phyloP scores from a whole-genome alignment of 2,888 invertebrate genomes.

The Andrena minutula region DNA sequence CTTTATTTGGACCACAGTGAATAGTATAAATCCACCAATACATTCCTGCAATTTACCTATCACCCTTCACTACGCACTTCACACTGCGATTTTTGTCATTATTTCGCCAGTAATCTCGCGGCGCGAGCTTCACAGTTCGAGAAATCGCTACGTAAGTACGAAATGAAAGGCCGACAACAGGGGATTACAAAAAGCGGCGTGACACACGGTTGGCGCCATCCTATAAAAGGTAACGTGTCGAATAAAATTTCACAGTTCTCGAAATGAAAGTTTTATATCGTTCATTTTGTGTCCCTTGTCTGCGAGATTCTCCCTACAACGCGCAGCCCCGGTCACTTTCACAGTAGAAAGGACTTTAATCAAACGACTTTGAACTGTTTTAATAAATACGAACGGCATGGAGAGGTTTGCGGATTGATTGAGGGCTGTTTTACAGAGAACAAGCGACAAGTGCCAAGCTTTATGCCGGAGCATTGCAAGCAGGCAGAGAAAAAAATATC shows the following conservation, averaged over 20 bases:
- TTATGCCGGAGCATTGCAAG: conserved; percentile 17
- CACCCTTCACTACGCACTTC: neutral
- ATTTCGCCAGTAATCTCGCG: neutral
- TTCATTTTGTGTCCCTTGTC: conserved; percentile 2
- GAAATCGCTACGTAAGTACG: neutral
- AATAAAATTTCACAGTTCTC: conserved; percentile 1
- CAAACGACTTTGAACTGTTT: conserved; percentile 67
- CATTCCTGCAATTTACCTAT: neutral
- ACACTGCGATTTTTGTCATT: neutral
- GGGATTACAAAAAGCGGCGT: neutral
- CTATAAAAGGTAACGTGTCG: conserved; percentile 3
- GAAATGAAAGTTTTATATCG: conserved; percentile 21
- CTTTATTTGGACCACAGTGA: no score
- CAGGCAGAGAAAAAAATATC: conserved; percentile 34
- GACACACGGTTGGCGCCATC: neutral
- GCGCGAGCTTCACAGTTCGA: neutral
- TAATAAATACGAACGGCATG: conserved; percentile 67
- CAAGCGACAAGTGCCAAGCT: conserved; percentile 24
- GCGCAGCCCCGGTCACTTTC: conserved; percentile 30
- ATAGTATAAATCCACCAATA: neutral
- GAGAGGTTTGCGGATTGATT: conserved; percentile 64
- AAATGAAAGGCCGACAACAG: conserved; percentile 26
- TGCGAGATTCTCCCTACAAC: neutral
- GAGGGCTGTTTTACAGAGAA: conserved; percentile 61
- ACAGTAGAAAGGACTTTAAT: conserved; percentile 49